A percentile compares a stretch with the other conserved stretches of the same genome.
Conservation (phyloP, 1,140 invertebrate species). For the Acromyrmex heyeri region DNA sequence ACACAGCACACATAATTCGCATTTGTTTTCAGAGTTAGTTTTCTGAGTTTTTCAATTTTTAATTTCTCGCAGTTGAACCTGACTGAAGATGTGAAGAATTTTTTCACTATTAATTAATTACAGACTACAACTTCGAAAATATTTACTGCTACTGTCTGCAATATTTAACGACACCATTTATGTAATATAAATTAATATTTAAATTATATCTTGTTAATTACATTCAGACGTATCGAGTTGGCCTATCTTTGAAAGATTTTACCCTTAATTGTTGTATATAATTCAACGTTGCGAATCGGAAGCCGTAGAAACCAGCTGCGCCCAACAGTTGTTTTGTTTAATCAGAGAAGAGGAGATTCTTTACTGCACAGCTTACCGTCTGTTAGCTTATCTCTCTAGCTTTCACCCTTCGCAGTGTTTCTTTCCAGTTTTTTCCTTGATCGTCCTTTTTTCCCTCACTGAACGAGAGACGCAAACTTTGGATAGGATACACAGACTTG, state of each 20-base stretch:
- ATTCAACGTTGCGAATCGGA: slow-evolving; percentile 40
- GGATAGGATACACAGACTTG: slow-evolving; percentile 64
- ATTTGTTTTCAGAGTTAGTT: slow-evolving; percentile 15
- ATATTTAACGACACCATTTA: neutral
- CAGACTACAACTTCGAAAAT: neutral
- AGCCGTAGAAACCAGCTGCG: slow-evolving; percentile 53
- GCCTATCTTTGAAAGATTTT: slow-evolving; percentile 29
- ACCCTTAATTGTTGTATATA: slow-evolving; percentile 34
- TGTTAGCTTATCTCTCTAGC: slow-evolving; percentile 76
- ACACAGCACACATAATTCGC: neutral
- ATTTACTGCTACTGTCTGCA: neutral
- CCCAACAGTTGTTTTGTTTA: slow-evolving; percentile 74
- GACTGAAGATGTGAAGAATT: neutral
- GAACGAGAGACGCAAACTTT: slow-evolving; percentile 31
- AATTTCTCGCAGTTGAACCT: neutral
- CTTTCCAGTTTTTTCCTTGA: slow-evolving; percentile 34
- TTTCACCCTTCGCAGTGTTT: slow-evolving; percentile 51
- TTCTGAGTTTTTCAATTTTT: neutral
- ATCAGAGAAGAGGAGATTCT: slow-evolving; percentile 74
- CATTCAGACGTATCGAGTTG: neutral
- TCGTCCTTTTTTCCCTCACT: slow-evolving; percentile 30
- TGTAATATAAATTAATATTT: slow-evolving; percentile 39
- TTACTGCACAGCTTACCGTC: slow-evolving; percentile 57
- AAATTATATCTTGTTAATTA: slow-evolving; percentile 30
- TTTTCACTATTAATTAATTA: neutral